Percentiles rank a stretch among this genome's conserved stretches.
phyloP scores from a whole-genome alignment of 2,888 invertebrate species.

The Scaptomyza polygonia region DNA sequence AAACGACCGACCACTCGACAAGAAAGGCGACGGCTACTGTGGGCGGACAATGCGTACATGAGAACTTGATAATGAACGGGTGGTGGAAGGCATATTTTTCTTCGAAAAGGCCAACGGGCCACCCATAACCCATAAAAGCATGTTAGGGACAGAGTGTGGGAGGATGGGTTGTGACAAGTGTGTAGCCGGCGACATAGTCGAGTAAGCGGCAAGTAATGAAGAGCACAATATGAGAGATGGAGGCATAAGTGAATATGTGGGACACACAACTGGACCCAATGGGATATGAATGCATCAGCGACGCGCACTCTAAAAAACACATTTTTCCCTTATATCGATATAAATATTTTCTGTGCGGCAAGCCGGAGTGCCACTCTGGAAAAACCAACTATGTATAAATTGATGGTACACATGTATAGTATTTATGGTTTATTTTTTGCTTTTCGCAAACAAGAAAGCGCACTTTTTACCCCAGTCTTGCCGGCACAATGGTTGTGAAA shows the following conservation, averaged over 20 bases:
- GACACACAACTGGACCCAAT: conserved; percentile 74
- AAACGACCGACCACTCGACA: conserved; percentile 57
- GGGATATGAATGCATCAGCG: conserved; percentile 77
- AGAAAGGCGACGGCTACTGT: conserved; percentile 35
- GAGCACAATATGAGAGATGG: conserved; percentile 40
- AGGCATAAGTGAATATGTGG: conserved; percentile 1
- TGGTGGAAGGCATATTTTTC: conserved; percentile 6
- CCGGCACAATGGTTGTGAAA: conserved; percentile 9
- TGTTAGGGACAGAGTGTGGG: conserved; percentile 16
- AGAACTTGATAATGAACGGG: conserved; percentile 23
- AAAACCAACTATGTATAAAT: conserved; percentile 69
- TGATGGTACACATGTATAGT: conserved; percentile 57
- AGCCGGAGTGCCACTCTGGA: conserved; percentile 10
- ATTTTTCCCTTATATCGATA: conserved; percentile 38
- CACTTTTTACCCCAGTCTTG: conserved; percentile 54
- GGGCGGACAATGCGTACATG: conserved; percentile 12
- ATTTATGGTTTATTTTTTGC: conserved; percentile 45
- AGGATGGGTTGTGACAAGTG: conserved; percentile 30
- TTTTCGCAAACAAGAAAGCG: conserved; percentile 72
- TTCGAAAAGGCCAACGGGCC: conserved; percentile 41
- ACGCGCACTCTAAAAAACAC: conserved; percentile 31
- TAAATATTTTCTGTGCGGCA: conserved; percentile 38
- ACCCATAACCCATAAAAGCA: conserved; percentile 68
- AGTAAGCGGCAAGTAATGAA: conserved; percentile 70
- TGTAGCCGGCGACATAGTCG: conserved; percentile 65